Evolutionary conservation across 2,888 invertebrate species (phyloP), one percentile per base, ranked within the genome.

Genomic region (Pachliopta kotzebuea): DNA sequence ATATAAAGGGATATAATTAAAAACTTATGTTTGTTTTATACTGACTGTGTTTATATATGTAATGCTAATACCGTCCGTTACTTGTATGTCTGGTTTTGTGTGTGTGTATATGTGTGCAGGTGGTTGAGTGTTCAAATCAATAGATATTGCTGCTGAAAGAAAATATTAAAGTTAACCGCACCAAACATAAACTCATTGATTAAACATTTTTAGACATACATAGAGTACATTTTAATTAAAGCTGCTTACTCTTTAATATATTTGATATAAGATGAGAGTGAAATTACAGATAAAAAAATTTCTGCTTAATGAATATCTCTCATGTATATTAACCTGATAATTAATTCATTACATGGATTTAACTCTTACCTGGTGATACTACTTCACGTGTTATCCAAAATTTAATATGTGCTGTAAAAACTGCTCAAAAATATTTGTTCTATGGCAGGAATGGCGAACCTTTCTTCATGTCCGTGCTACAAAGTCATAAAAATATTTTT

Each of bases 1-100:
- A 26, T n/a, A 26, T 20, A n/a, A n/a, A 14, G 11, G 26, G 31
- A 29, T 52, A 26, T 45, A 31, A 56, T 67, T 67, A 62, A 69
- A 66, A 70, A 63, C 67, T 58, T 67, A 67, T 71, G 52, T 65
- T 67, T 70, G 58, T 59, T 62, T 55, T 59, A 59, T 59, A 62
- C 62, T 66, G 62, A 58, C 65, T 59, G 58, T 67, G 63, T 68
- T 58, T 59, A 62, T 65, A 58, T 61, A 58, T 56, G 73, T 68
- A 72, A 74, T 71, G 75, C 75, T 77, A 26, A 78, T 76, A 79
- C 80, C 80, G 80, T 80, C 80, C 80, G 77, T 76, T 71, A 71
- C 68, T 68, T 69, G 69, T 71, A 70, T 74, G 76, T 66, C 23
- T 66, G 54, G n/a, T 55, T 71, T 70, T 65, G 71, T 72, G 72